Percentiles rank a stretch among this genome's conserved stretches.
phyloP scores from a whole-genome alignment of 2,113 vertebrate genomes.

The Erpornis zantholeuca region DNA sequence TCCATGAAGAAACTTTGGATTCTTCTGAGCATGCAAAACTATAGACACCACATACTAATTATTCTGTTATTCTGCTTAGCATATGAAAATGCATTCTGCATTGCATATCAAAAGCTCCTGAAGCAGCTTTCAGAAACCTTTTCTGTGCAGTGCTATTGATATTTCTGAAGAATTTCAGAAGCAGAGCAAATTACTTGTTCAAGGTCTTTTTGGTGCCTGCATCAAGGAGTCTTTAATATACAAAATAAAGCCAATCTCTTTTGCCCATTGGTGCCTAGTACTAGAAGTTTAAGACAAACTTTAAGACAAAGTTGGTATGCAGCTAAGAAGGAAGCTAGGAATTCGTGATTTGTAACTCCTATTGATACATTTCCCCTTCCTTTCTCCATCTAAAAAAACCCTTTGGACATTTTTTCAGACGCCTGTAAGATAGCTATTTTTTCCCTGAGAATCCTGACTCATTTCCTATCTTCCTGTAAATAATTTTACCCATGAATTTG shows the following conservation, averaged over 20 bases:
- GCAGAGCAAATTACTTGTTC: not conserved
- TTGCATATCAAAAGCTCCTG: not conserved
- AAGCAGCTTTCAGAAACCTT: not conserved
- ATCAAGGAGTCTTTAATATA: not conserved
- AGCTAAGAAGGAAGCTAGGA: slow-evolving; percentile 53
- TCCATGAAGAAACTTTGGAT: not conserved
- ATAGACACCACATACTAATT: not conserved
- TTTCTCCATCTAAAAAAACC: slow-evolving; percentile 1
- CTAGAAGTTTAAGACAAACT: slow-evolving; percentile 35
- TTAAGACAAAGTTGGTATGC: slow-evolving; percentile 39
- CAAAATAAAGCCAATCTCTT: not conserved
- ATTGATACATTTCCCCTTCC: slow-evolving; percentile 59
- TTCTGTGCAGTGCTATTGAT: not conserved
- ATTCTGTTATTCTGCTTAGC: not conserved
- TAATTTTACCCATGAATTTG: slow-evolving; percentile 35
- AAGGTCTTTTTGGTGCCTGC: not conserved
- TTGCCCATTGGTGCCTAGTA: slow-evolving; percentile 23
- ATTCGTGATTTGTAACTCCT: slow-evolving; percentile 53
- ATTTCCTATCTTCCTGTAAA: slow-evolving; percentile 65
- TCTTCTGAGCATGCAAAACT: not conserved
- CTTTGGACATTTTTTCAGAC: slow-evolving; percentile 8
- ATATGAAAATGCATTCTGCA: not conserved
- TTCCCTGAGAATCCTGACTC: slow-evolving; percentile 42
- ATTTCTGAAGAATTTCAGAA: slow-evolving; percentile 28
- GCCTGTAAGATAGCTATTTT: slow-evolving; percentile 42